Conservation (phyloP, 1,140 invertebrate genomes). For the Lepidurus couesii region DNA sequence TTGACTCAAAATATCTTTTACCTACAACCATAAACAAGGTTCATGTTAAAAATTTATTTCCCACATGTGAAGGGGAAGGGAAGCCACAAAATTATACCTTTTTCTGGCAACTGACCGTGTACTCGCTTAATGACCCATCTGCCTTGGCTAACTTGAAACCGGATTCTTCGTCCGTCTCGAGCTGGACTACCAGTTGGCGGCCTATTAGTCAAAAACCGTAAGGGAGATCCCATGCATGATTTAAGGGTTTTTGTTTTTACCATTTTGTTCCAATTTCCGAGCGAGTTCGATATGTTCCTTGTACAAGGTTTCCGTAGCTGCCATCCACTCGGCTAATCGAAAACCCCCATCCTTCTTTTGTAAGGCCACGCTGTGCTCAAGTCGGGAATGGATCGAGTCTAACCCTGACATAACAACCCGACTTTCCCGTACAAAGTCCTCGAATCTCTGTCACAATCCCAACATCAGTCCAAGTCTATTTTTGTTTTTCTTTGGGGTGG, state of each 20-base stretch:
- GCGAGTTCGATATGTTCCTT: slow-evolving; percentile 24
- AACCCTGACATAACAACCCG: slow-evolving; percentile 40
- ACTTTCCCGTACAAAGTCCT: slow-evolving; percentile 43
- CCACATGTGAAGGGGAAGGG: background rate
- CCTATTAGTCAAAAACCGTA: slow-evolving; percentile 38
- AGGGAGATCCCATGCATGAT: background rate
- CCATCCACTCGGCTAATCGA: slow-evolving; percentile 34
- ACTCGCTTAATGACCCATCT: slow-evolving; percentile 43
- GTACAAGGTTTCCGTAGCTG: slow-evolving; percentile 28
- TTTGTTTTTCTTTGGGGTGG: slow-evolving; percentile 5
- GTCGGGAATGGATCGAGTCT: slow-evolving; percentile 35
- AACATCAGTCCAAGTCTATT: slow-evolving; percentile 10
- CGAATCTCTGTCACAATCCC: slow-evolving; percentile 40
- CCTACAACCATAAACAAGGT: slow-evolving; percentile 23
- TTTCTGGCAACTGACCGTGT: slow-evolving; percentile 34
- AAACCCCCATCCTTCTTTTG: slow-evolving; percentile 33
- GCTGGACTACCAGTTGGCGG: slow-evolving; percentile 42
- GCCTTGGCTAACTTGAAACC: slow-evolving; percentile 41
- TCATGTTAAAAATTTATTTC: background rate
- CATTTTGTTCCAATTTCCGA: slow-evolving; percentile 31
- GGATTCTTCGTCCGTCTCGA: slow-evolving; percentile 42
- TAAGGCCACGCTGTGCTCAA: slow-evolving; percentile 29
- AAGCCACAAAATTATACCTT: slow-evolving; percentile 19
- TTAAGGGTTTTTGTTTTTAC: background rate
- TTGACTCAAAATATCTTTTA: slow-evolving; percentile 28